Conservation (phyloP, 1,140 invertebrate genomes). For the Drosophila arizonae region DNA sequence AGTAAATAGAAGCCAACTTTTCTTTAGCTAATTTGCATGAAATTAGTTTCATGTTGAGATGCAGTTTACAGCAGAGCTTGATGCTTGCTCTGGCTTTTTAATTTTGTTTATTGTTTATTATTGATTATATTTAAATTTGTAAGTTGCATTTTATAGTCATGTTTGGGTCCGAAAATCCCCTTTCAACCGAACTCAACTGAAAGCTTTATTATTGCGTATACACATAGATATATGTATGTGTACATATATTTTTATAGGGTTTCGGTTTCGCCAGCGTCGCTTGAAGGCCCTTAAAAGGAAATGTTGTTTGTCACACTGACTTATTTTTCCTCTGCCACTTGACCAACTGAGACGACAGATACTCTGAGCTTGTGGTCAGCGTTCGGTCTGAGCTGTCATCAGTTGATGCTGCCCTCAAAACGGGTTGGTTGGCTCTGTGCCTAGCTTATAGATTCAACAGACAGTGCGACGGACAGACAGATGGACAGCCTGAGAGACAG, state of each 20-base stretch:
- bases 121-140: constrained; percentile 43
- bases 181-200: constrained; percentile 14
- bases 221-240: neutral
- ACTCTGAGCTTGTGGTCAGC: constrained; percentile 15
- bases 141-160: constrained; percentile 20
- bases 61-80: constrained; percentile 17
- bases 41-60: constrained; percentile 53
- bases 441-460: constrained; percentile 43
- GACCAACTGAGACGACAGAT: constrained; percentile 57
- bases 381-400: constrained; percentile 36
- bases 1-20: constrained; percentile 26
- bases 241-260: constrained; percentile 31
- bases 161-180: constrained; percentile 11
- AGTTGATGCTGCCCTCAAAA: constrained; percentile 61
- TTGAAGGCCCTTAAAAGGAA: constrained; percentile 51
- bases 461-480: constrained; percentile 16
- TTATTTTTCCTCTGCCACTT: constrained; percentile 70
- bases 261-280: constrained; percentile 38
- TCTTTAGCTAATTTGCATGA: constrained; percentile 67
- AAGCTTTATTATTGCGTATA: neutral
- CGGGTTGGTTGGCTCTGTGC: constrained; percentile 7
- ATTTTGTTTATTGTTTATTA: neutral
- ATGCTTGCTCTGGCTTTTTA: constrained; percentile 21
- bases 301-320: constrained; percentile 79
- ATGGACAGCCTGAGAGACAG: neutral